These are phyloP conservation scores for Geotrypetes seraphini DNA, from an alignment of 2,797 vertebrate species.

Conservation along the genomic window DNA sequence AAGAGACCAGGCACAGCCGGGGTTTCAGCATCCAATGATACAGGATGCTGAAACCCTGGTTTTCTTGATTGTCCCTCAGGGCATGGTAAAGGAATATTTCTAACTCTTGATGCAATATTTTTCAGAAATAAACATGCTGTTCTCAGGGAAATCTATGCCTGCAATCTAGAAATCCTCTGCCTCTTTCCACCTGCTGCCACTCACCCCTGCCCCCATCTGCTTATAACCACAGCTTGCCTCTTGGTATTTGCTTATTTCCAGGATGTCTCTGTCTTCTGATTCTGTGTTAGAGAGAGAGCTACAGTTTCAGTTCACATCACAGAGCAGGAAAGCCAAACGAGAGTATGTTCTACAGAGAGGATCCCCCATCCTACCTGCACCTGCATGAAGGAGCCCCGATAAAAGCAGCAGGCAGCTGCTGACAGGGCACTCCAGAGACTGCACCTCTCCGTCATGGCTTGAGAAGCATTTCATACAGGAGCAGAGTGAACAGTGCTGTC, in stretches of 20 bases:
- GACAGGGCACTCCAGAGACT: conserved; percentile 96
- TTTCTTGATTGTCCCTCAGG: too few species aligned
- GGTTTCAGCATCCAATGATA: too few species aligned
- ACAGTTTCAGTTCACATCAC: not conserved
- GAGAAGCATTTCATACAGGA: not conserved
- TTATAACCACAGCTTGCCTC: not conserved
- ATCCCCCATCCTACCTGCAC: conserved; percentile 77
- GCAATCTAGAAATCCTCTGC: too few species aligned
- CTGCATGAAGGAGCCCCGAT: conserved; percentile 95
- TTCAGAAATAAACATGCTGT: too few species aligned
- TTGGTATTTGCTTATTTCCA: too few species aligned
- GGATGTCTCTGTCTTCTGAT: not conserved
- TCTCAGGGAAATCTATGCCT: too few species aligned
- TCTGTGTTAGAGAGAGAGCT: not conserved
- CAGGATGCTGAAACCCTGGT: too few species aligned
- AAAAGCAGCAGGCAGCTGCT: conserved; percentile 96
- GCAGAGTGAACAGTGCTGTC: not conserved
- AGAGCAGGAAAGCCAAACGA: not conserved
- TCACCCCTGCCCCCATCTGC: not conserved
- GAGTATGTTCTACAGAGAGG: too few species aligned
- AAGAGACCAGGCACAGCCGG: too few species aligned
- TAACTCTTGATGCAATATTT: too few species aligned
- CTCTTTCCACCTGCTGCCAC: too few species aligned
- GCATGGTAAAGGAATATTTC: too few species aligned
- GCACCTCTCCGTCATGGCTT: conserved; percentile 88